Conservation (phyloP, 1,140 invertebrate genomes). For the Chymomyza costata region DNA sequence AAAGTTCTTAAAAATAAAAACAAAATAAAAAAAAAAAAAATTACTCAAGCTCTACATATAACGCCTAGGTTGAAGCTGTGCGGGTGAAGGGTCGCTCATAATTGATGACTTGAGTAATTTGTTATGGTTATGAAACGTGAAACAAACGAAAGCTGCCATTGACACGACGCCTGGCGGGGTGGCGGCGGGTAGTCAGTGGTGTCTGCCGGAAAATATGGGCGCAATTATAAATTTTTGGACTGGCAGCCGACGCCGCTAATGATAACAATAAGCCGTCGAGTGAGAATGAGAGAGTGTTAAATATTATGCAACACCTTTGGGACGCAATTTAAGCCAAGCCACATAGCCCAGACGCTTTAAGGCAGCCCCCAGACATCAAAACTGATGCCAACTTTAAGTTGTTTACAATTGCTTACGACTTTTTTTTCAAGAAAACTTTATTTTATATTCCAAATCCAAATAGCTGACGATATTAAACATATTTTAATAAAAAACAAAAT, state of each 20-base stretch:
- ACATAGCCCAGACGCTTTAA: too few relatives aligned
- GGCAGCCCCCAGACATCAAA: too few relatives aligned
- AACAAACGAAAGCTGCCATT: constrained; percentile 36
- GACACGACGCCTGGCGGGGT: too few relatives aligned
- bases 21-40: constrained; percentile 17
- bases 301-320: constrained; percentile 38
- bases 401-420: too few relatives aligned
- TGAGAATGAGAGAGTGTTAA: constrained; percentile 37
- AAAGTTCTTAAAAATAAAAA: constrained; percentile 26
- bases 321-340: constrained; percentile 25
- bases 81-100: constrained; percentile 43
- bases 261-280: constrained; percentile 36
- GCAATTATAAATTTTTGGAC: constrained; percentile 50
- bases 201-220: constrained; percentile 49
- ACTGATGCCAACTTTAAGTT: too few relatives aligned
- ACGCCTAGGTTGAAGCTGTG: constrained; percentile 30
- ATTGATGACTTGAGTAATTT: constrained; percentile 72
- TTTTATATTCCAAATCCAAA: too few relatives aligned
- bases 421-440: too few relatives aligned
- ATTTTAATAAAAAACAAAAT: too few relatives aligned
- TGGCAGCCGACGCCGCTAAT: constrained; percentile 21
- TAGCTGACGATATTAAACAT: too few relatives aligned
- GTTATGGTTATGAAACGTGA: constrained; percentile 60
- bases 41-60: constrained; percentile 2
- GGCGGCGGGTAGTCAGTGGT: too few relatives aligned